phyloP scores from a whole-genome alignment of 2,888 invertebrate genomes.

The Morpho helenor region DNA sequence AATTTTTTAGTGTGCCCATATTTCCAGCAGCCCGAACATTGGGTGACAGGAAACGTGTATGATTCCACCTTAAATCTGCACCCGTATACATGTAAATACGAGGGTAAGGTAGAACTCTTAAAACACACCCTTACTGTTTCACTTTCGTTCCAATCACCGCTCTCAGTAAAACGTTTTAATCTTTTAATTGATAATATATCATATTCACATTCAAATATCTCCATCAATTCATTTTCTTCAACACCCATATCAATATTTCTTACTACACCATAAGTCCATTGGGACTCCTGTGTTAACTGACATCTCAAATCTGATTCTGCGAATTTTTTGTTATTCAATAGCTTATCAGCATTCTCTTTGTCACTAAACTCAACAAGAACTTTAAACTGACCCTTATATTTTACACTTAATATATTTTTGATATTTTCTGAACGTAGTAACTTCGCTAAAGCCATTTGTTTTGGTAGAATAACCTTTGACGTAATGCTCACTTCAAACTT shows the following conservation, averaged over 20 bases:
- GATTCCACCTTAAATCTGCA: not conserved
- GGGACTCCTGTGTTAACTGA: conserved; percentile 15
- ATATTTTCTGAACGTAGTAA: conserved; percentile 24
- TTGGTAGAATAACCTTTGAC: conserved; percentile 20
- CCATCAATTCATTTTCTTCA: not conserved
- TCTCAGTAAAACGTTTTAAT: no score
- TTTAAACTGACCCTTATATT: conserved; percentile 24
- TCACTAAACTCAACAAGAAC: conserved; percentile 20
- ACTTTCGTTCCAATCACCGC: no score
- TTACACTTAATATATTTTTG: no score
- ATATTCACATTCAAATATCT: not conserved
- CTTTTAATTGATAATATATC: conserved; percentile 1
- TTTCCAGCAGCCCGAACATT: not conserved
- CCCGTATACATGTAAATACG: conserved; percentile 1
- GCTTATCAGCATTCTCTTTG: conserved; percentile 17
- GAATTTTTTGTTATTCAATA: conserved; percentile 21
- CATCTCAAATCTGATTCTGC: conserved; percentile 15
- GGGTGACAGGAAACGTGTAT: conserved; percentile 1
- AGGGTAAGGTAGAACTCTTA: conserved; percentile 1
- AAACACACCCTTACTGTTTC: not conserved
- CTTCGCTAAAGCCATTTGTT: conserved; percentile 28
- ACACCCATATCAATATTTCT: conserved; percentile 21
- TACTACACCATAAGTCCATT: conserved; percentile 22
- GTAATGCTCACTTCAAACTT: no score
- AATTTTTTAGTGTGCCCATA: not conserved